Evolutionary conservation across 2,888 invertebrate genomes (phyloP), one percentile per base, ranked within the genome.

Genomic region (Amorpha juglandis): DNA sequence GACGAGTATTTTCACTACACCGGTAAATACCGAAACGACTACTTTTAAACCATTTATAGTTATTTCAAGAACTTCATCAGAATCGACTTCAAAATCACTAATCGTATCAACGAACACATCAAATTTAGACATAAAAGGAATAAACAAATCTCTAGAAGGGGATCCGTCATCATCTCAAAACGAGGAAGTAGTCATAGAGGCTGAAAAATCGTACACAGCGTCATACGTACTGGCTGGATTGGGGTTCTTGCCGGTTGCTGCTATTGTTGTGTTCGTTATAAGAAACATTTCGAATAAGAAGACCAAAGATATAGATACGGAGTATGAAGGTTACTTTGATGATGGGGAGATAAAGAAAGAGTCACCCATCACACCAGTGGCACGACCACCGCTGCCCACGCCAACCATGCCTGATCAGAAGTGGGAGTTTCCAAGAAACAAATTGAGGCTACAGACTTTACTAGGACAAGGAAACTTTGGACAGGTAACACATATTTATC

Each of bases 391-490:
- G 12, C 76, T 94, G 69, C 93, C 94, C 0, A 88, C 94, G 19
- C 93, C 93, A 3, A 82, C 92, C 1, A 94, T 94, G 74, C 94
- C 94, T 52, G 95, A 95, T 73, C 94, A 94, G 63, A 94, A 95
- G 78, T 96, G 96, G 95, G 97, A 97, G 82, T 97, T 97, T 80
- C 96, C 97, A 0, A 94, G 97, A 71, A 95, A 95, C 71, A 96
- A 97, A 77, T 92, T 97, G 62, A 94, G 96, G 52, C 90, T 97
- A 66, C 96, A 97, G 79, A 97, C 97, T 21, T 94, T 97, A 64
- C 89, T 97, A 35, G 97, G 97, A 8, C 97, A 97, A 88, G 97
- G 97, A 47, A 97, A 97, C 86, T 97, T 97, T 83, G 97, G 97
- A 33, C 96, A 96, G 94, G 96, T 95, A 78, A 76, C n/a, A n/a